Percentiles rank a stretch among this genome's conserved stretches.
Evolutionary conservation across 2,113 vertebrate genomes (phyloP).

Genomic region (Manacus vitellinus): DNA sequence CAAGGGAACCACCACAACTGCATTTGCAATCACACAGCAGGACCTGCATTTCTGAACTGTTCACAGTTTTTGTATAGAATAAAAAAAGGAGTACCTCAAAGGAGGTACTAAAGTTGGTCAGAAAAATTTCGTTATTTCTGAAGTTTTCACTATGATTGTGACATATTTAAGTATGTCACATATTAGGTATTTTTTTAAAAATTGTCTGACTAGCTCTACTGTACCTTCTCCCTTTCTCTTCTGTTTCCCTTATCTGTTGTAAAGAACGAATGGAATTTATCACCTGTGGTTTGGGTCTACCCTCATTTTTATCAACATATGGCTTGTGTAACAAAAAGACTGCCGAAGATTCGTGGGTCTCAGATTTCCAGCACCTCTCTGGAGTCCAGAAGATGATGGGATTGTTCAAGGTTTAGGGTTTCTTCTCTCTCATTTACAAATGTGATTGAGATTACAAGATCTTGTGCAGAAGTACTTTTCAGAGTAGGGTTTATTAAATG

Average conservation of each 20-base stretch:
- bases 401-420: background rate
- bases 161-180: background rate
- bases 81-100: background rate
- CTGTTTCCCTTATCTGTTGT: background rate
- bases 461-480: background rate
- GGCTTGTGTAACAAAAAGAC: background rate
- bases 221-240: background rate
- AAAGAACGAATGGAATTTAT: constrained; percentile 18
- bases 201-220: background rate
- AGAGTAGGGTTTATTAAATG: background rate
- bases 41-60: background rate
- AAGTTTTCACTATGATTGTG: background rate
- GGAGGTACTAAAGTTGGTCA: background rate
- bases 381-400: background rate
- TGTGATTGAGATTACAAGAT: background rate
- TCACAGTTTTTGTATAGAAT: background rate
- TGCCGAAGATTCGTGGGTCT: background rate
- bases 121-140: background rate
- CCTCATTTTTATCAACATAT: background rate
- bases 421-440: background rate
- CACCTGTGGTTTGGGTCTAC: background rate
- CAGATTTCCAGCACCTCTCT: background rate
- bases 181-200: background rate
- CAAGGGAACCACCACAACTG: background rate
- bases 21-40: background rate